These are phyloP conservation scores for Drosophila pseudotalamancana DNA, from an alignment of 2,888 invertebrate species.

Conservation along the genomic window DNA sequence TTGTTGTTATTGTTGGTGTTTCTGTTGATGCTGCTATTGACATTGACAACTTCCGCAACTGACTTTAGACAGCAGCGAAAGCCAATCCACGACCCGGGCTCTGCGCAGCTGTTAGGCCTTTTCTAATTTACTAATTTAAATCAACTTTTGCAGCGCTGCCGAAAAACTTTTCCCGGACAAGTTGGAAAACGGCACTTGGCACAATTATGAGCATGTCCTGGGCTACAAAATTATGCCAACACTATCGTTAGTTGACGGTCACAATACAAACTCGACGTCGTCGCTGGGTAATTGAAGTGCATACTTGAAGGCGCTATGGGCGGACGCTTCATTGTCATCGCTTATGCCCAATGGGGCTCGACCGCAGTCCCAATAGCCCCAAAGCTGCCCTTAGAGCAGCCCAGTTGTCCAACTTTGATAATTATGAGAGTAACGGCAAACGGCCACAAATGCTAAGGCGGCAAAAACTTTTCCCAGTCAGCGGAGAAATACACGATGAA, in stretches of 20 bases:
- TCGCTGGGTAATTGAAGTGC: constrained; percentile 44
- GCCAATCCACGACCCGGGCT: background rate
- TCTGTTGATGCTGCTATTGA: constrained; percentile 44
- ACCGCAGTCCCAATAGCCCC: constrained; percentile 32
- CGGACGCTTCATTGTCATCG: constrained; percentile 30
- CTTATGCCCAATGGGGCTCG: constrained; percentile 27
- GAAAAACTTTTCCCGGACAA: constrained; percentile 34
- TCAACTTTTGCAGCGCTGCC: constrained; percentile 57
- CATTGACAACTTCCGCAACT: constrained; percentile 70
- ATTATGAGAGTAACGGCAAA: constrained; percentile 62
- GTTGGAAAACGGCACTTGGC: constrained; percentile 44
- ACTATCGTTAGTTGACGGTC: constrained; percentile 57
- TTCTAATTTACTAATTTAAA: constrained; percentile 77
- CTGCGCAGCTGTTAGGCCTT: constrained; percentile 47
- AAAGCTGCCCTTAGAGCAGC: constrained; percentile 6
- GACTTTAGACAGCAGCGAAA: constrained; percentile 24
- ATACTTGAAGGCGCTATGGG: constrained; percentile 30
- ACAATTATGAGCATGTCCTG: constrained; percentile 68
- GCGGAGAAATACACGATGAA: constrained; percentile 62
- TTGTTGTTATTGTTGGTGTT: constrained; percentile 9
- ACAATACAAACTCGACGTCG: constrained; percentile 30
- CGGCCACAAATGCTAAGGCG: constrained; percentile 45
- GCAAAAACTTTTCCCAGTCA: constrained; percentile 55
- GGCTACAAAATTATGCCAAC: constrained; percentile 59
- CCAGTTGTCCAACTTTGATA: constrained; percentile 73